A percentile compares a stretch with the other conserved stretches of the same genome.
phyloP scores from a whole-genome alignment of 2,797 vertebrate genomes.

The Micropoecilia bifurca region DNA sequence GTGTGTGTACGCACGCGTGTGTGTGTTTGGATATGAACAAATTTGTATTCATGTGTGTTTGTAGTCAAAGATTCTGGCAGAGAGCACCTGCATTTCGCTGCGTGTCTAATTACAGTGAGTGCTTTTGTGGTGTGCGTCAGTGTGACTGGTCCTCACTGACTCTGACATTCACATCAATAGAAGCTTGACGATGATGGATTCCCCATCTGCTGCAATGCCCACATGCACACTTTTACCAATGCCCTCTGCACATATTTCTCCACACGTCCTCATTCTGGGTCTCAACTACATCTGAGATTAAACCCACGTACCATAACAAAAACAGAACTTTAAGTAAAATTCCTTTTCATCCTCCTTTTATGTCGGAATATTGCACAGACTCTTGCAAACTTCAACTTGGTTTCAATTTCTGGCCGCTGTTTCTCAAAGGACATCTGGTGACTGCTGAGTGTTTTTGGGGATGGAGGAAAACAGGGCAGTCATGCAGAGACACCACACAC shows the following conservation, averaged over 20 bases:
- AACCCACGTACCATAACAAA: not conserved
- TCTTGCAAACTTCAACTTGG: slow-evolving; percentile 50
- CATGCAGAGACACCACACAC: slow-evolving; percentile 14
- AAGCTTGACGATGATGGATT: slow-evolving; percentile 82
- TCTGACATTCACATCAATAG: slow-evolving; percentile 82
- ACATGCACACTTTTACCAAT: slow-evolving; percentile 30
- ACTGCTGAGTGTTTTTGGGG: slow-evolving; percentile 19
- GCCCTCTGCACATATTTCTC: slow-evolving; percentile 26
- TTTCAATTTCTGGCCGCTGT: slow-evolving; percentile 46
- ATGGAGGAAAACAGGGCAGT: slow-evolving; percentile 27
- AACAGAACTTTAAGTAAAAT: not conserved
- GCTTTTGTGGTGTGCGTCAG: slow-evolving; percentile 72
- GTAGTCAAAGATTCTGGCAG: slow-evolving; percentile 3
- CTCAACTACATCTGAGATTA: slow-evolving; percentile 1
- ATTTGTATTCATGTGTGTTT: slow-evolving; percentile 15
- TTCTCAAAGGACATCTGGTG: slow-evolving; percentile 30
- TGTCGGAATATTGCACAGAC: not conserved
- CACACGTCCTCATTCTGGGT: slow-evolving; percentile 4
- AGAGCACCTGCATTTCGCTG: slow-evolving; percentile 34
- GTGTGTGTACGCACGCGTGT: slow-evolving; percentile 17
- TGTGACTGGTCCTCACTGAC: slow-evolving; percentile 70
- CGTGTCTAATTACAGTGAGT: slow-evolving; percentile 81
- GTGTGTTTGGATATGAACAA: not conserved
- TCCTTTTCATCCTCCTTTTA: not conserved
- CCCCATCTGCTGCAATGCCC: slow-evolving; percentile 49